Evolutionary conservation across 1,140 invertebrate genomes (phyloP).

Genomic region (Ceratoteleas bidentatus): DNA sequence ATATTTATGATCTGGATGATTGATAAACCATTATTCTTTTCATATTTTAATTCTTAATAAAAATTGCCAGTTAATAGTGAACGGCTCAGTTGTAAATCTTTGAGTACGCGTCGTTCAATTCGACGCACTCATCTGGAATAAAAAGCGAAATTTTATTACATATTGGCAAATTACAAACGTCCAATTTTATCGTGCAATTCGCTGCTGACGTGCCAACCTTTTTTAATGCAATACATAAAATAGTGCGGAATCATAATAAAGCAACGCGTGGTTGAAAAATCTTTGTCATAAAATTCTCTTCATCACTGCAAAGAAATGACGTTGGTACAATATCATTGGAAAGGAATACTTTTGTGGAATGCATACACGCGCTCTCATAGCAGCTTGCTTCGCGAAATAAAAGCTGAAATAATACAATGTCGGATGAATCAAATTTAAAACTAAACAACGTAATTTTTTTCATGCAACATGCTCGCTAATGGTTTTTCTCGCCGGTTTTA

Average conservation of each 20-base stretch:
- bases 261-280: neutral
- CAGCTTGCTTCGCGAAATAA: constrained; percentile 1
- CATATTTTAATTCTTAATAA: too few species aligned
- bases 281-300: too few species aligned
- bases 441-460: constrained; percentile 3
- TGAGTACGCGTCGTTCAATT: too few species aligned
- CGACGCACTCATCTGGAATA: too few species aligned
- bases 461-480: neutral
- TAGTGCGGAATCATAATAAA: constrained; percentile 15
- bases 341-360: constrained; percentile 26
- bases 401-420: constrained; percentile 5
- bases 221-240: constrained; percentile 25
- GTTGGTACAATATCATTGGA: constrained; percentile 31
- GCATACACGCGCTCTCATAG: neutral
- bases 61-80: too few species aligned
- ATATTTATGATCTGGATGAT: too few species aligned
- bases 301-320: constrained; percentile 10
- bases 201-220: constrained; percentile 1
- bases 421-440: constrained; percentile 11
- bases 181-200: constrained; percentile 4
- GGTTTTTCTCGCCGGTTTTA: neutral
- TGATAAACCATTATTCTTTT: too few species aligned
- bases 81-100: too few species aligned
- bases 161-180: neutral
- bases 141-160: neutral